Evolutionary conservation across 2,888 invertebrate genomes (phyloP).

Genomic region (Clunio marinus): DNA sequence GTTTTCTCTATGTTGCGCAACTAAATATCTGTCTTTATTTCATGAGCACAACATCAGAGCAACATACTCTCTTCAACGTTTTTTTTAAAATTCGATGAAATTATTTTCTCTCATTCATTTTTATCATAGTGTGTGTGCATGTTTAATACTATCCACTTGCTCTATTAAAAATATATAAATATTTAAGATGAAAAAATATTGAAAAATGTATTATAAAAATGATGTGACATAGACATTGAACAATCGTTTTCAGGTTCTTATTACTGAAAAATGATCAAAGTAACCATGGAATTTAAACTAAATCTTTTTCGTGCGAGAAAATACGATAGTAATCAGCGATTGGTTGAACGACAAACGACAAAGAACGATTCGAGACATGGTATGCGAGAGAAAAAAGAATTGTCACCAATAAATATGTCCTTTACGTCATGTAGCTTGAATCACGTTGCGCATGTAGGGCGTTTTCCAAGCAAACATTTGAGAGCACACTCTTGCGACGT

Average conservation of each 20-base stretch:
- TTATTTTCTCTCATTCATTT: constrained; percentile 21
- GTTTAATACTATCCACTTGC: too few relatives aligned
- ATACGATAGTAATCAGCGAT: not conserved
- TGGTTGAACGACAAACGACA: not conserved
- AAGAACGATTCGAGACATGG: not conserved
- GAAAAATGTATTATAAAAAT: too few relatives aligned
- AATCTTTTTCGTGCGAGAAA: not conserved
- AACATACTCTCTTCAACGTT: constrained; percentile 4
- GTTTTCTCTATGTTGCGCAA: not conserved
- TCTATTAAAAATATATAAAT: too few relatives aligned
- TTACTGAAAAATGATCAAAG: too few relatives aligned
- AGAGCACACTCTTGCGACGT: too few relatives aligned
- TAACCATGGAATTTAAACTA: too few relatives aligned
- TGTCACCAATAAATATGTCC: constrained; percentile 34
- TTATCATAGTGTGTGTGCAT: too few relatives aligned
- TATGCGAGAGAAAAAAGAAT: constrained; percentile 23
- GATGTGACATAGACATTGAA: too few relatives aligned
- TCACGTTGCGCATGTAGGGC: constrained; percentile 28
- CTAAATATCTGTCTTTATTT: not conserved
- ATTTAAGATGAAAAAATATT: too few relatives aligned
- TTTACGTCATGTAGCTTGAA: constrained; percentile 1
- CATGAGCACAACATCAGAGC: constrained; percentile 13
- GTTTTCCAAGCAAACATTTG: not conserved
- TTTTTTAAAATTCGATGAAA: too few relatives aligned
- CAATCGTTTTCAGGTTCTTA: too few relatives aligned